Evolutionary conservation across 2,888 invertebrate species (phyloP), one percentile per base, ranked within the genome.

Genomic region (Ashinkailepas kermadecensis): DNA sequence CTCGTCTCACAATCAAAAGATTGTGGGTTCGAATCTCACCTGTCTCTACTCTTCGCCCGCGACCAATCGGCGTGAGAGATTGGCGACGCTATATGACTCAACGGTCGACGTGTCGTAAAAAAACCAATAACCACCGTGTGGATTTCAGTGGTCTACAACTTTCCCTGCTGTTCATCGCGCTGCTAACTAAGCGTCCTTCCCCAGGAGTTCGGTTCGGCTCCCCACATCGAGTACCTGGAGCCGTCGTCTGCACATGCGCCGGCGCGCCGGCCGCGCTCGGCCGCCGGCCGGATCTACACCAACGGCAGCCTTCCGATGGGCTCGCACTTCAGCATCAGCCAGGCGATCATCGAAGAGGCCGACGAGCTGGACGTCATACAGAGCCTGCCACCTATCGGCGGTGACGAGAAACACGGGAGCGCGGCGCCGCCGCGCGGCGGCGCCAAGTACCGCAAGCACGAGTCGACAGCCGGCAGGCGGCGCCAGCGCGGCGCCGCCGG

Each of bases 311-410:
- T 62, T 9, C 25, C 54, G 8, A 58, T 21, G 8, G 64, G 80
- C 9, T 80, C 64, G 8, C 64, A 62, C 65, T 81, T 78, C 81
- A 81, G 81, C 56, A 64, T 65, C 78, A 64, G 58, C 57, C 64
- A 59, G 64, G 81, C 79, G 78, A 78, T 56, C 78, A 81, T 81
- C 78, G 78, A 56, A 54, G 81, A 74, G 21, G 74, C 54, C 21
- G 74, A 74, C 74, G 54, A 74, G 10, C 74, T 74, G 56, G 74
- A 74, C 74, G 74, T 18, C 74, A 56, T 56, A 9, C 74, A 74
- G 74, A 74, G 74, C 56, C 74, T 74, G 74, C 74, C 74, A 54
- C 74, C 74, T 74, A 56, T 21, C 56, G 74, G 74, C 15, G 10
- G 54, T 18, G 74, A 39, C 21, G 74, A 74, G 21, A 74, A 74